phyloP scores from a whole-genome alignment of 2,888 invertebrate species.

The Shargacucullia verbasci region DNA sequence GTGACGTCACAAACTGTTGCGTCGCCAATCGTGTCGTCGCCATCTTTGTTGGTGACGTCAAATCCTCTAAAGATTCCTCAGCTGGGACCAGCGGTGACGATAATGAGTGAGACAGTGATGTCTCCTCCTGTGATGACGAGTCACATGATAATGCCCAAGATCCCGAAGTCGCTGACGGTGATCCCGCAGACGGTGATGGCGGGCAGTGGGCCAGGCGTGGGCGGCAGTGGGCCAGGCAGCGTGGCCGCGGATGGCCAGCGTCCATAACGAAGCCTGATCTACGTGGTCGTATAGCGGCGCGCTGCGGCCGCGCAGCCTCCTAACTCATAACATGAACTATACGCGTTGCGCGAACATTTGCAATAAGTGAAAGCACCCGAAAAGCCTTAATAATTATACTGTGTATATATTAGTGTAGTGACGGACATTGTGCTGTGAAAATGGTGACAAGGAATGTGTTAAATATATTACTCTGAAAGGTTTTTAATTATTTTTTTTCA shows the following conservation, averaged over 20 bases:
- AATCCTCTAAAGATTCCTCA: constrained; percentile 76
- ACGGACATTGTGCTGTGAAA: constrained; percentile 76
- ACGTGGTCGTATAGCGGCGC: constrained; percentile 74
- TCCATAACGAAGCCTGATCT: constrained; percentile 80
- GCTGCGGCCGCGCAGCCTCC: constrained; percentile 45
- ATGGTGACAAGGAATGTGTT: constrained; percentile 72
- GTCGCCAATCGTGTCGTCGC: constrained; percentile 67
- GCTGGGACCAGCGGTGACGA: constrained; percentile 74
- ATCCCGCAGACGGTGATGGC: constrained; percentile 90
- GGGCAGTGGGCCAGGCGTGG: constrained; percentile 28
- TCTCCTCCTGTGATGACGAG: constrained; percentile 69
- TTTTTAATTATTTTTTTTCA: constrained; percentile 64
- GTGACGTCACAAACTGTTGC: constrained; percentile 74
- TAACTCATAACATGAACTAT: constrained; percentile 20
- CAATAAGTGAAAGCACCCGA: constrained; percentile 68
- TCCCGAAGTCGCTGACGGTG: constrained; percentile 94
- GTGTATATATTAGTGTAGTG: constrained; percentile 84
- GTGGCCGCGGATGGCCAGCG: constrained; percentile 47
- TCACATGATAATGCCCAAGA: constrained; percentile 91
- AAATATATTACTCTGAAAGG: constrained; percentile 68
- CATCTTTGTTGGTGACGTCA: constrained; percentile 71
- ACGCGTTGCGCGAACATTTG: constrained; percentile 52
- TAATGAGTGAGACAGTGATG: constrained; percentile 72
- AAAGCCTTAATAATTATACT: constrained; percentile 84
- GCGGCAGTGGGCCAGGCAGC: constrained; percentile 23